Evolutionary conservation across 2,113 vertebrate species (phyloP).

Genomic region (Gnathonemus echidnorhynchus): DNA sequence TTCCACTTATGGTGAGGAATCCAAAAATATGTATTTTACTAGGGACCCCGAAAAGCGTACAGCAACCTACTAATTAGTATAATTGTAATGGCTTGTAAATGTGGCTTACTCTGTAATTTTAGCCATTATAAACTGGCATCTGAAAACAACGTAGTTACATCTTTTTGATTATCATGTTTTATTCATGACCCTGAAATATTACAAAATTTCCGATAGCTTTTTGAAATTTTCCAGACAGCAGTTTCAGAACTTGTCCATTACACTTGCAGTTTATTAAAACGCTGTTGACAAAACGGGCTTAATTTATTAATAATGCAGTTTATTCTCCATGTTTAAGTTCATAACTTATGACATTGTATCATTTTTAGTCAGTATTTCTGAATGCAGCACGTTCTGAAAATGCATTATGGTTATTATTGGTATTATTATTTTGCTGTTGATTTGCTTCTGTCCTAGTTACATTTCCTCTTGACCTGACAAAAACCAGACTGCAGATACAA

Average conservation of each 20-base stretch:
- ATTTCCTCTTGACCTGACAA: conserved; percentile 76
- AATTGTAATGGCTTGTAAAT: background rate
- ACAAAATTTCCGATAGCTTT: background rate
- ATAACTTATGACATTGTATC: background rate
- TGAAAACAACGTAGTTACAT: background rate
- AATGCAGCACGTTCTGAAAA: background rate
- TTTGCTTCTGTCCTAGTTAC: conserved; percentile 55
- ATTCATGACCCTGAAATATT: background rate
- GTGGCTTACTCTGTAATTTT: background rate
- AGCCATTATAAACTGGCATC: background rate
- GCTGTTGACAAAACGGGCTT: background rate
- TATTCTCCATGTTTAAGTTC: background rate
- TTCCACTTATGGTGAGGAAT: background rate
- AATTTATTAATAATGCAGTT: background rate
- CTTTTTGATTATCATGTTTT: background rate
- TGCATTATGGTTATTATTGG: background rate
- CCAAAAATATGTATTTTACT: background rate
- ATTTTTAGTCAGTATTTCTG: background rate
- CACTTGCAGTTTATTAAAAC: background rate
- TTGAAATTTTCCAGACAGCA: background rate
- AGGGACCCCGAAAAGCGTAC: background rate
- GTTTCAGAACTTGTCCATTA: background rate
- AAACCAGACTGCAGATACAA: conserved; percentile 79
- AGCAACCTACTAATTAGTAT: background rate
- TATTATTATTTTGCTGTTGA: background rate